Conservation (phyloP, 2,113 vertebrate species). For the Andinoacara biseriatus region DNA sequence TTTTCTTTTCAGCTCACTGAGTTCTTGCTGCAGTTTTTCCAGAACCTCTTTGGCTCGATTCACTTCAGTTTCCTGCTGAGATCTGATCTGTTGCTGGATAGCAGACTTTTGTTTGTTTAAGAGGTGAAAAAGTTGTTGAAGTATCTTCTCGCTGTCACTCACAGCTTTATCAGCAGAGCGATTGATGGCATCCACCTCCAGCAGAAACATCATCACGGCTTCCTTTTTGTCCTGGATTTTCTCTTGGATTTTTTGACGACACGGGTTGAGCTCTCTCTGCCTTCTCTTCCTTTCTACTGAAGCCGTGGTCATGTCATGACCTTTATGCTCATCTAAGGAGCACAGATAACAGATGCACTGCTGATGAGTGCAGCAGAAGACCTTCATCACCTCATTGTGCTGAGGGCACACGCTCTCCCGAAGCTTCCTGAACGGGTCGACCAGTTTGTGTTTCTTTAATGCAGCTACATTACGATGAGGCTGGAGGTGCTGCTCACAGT, state of each 20-base stretch:
- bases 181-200: neutral
- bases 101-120: neutral
- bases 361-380: neutral
- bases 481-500: constrained; percentile 23
- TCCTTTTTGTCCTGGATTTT: neutral
- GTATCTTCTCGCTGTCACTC: neutral
- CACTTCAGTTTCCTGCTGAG: neutral
- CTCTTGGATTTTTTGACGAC: neutral
- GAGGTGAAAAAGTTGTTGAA: neutral
- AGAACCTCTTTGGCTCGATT: neutral
- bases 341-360: neutral
- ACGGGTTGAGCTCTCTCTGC: neutral
- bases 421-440: neutral
- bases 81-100: neutral
- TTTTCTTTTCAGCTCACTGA: neutral
- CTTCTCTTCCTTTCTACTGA: neutral
- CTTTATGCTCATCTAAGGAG: neutral
- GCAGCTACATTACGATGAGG: neutral
- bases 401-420: neutral
- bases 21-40: neutral
- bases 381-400: neutral
- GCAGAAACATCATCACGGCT: neutral
- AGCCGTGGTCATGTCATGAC: neutral
- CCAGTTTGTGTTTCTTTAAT: constrained; percentile 19
- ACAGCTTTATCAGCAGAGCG: neutral